Base-by-base conservation (phyloP, 2,797 vertebrate genomes). In the Tympanoctomys barrerae region DNA sequence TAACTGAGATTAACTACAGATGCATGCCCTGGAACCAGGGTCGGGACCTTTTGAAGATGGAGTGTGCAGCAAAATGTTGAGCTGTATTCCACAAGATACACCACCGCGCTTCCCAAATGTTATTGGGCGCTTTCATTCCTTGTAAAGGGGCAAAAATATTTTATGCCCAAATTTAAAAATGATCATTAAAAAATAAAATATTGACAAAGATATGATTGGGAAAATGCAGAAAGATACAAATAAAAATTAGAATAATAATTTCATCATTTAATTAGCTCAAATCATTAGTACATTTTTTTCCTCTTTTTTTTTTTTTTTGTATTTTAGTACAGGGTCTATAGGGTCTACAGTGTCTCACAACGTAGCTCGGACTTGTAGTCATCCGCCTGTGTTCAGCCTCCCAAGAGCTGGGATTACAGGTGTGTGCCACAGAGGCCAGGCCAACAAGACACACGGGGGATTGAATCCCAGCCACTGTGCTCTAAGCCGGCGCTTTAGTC, bases 191-290 rank as follows among this genome's bases (percentile, higher is more conserved):
- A 82, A 42, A 80, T 4, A 83, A 81, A 96, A 85, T 3, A 80
- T 18, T n/a, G 24, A 84, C 13, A 39, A 95, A 77, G 73, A 18
- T 71, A 39, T 82, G 19, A 61, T 54, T 26, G 93, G 70, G 36
- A 87, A 93, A 71, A 62, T 71, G 21, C 4, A 71, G 87, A 95
- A 91, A 96, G 52, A 81, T 88, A 42, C 49, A 75, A 68, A 71
- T 28, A 64, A 42, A 91, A 95, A 84, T 61, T 19, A 87, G 28
- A 89, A 13, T 24, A 61, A 19, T 54, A 81, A 87, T 42, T 71
- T 52, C 36, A 79, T 68, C 33, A 10, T 42, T 90, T 54, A 87
- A 75, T 9, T 68, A 33, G 36, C 16, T 13, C 22, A 81, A 57
- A 49, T 39, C 90, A 19, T 31, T 49, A 78, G n/a, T 62, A n/a